phyloP scores from a whole-genome alignment of 2,797 vertebrate genomes.

The Scomberomorus guttatus region DNA sequence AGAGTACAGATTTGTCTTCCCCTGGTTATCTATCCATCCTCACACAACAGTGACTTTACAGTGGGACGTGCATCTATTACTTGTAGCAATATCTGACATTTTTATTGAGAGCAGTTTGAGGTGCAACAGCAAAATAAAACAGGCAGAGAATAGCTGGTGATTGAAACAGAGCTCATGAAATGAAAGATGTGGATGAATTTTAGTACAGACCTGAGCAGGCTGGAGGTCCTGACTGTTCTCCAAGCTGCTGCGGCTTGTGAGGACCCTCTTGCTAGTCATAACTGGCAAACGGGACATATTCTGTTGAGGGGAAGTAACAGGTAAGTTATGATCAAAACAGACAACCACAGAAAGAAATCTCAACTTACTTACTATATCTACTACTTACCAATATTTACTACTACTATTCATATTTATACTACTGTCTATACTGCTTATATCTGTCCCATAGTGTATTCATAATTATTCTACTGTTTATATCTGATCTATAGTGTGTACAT shows the following conservation, averaged over 20 bases:
- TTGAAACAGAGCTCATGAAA: not conserved
- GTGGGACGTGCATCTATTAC: too few relatives aligned
- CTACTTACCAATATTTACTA: too few relatives aligned
- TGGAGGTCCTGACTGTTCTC: slow-evolving; percentile 71
- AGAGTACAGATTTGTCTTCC: too few relatives aligned
- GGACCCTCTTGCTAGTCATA: slow-evolving; percentile 78
- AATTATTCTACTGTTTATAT: too few relatives aligned
- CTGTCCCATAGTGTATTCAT: too few relatives aligned
- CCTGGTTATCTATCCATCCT: too few relatives aligned
- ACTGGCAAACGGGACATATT: slow-evolving; percentile 83
- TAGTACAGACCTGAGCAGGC: slow-evolving; percentile 77
- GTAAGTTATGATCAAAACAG: not conserved
- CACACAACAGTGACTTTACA: too few relatives aligned
- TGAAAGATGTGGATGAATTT: not conserved
- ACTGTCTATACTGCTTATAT: too few relatives aligned
- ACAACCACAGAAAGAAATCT: not conserved
- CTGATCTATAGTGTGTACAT: too few relatives aligned
- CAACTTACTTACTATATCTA: too few relatives aligned
- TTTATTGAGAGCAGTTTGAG: not conserved
- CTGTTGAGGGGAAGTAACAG: not conserved
- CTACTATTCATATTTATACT: too few relatives aligned
- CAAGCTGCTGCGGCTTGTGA: slow-evolving; percentile 37
- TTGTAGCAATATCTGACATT: too few relatives aligned
- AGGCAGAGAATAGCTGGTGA: not conserved
- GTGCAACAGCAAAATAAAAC: not conserved